Percentiles rank a stretch among this genome's conserved stretches.
These are phyloP conservation scores for Virgularia gustaviana DNA, from an alignment of 92 coral and sea anemone genomes.

Conservation along the genomic window DNA sequence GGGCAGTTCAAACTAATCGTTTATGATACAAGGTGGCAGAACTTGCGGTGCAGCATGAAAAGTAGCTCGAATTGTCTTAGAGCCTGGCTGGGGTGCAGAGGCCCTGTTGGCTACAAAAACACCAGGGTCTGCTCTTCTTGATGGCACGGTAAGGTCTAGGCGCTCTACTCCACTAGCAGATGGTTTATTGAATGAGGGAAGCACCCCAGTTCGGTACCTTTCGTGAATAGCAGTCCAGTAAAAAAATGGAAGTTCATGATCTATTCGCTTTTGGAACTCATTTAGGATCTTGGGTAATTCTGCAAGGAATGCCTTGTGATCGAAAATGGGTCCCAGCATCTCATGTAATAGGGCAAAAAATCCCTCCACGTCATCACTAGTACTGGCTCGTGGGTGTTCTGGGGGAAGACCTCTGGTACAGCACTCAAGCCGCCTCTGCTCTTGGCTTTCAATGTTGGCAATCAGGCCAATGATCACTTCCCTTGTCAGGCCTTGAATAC, in stretches of 20 bases:
- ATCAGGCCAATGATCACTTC: conserved; percentile 42
- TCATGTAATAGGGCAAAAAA: conserved; percentile 44
- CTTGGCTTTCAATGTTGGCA: conserved; percentile 52
- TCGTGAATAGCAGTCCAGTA: conserved; percentile 36
- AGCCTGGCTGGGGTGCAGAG: conserved; percentile 26
- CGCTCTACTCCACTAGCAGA: conserved; percentile 7
- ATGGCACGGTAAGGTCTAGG: conserved; percentile 1
- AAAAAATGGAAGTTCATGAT: conserved; percentile 32
- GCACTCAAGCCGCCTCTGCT: conserved; percentile 17
- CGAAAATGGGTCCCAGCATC: conserved; percentile 39
- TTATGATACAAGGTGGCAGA: conserved; percentile 1
- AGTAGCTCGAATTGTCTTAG: conserved; percentile 8
- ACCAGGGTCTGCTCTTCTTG: conserved; percentile 41
- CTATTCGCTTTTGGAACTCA: conserved; percentile 42
- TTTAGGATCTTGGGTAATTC: conserved; percentile 28
- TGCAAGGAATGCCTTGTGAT: conserved; percentile 29
- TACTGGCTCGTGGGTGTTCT: conserved; percentile 54
- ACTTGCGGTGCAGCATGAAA: not conserved
- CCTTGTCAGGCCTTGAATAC: conserved; percentile 39
- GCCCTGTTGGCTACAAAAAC: conserved; percentile 44
- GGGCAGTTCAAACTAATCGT: no score
- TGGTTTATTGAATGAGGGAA: conserved; percentile 22
- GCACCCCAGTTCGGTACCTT: not conserved
- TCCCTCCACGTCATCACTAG: conserved; percentile 66
- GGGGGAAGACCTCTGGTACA: conserved; percentile 25